Conservation (phyloP, 2,113 vertebrate species). For the Nematolebias whitei region DNA sequence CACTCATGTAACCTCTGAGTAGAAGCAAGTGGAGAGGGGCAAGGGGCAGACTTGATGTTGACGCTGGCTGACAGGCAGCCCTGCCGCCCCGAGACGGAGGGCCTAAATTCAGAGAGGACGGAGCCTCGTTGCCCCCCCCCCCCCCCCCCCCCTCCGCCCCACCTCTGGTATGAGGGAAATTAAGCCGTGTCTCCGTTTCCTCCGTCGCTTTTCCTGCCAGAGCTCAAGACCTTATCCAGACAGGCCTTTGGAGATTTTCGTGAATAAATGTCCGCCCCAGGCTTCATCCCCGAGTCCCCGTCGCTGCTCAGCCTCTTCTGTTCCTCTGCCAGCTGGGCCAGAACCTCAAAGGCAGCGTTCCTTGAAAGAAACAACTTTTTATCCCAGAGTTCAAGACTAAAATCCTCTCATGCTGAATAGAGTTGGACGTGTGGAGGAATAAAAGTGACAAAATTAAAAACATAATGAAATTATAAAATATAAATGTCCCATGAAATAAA, state of each 20-base stretch:
- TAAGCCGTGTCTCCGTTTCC: constrained; percentile 69
- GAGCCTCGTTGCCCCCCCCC: constrained; percentile 23
- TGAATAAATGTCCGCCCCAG: constrained; percentile 56
- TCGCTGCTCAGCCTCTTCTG: constrained; percentile 60
- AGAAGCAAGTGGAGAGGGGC: constrained; percentile 28
- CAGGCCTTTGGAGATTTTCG: constrained; percentile 44
- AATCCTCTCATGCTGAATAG: too few species aligned
- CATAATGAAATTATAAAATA: too few species aligned
- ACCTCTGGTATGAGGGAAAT: constrained; percentile 73
- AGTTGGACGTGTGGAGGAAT: too few species aligned
- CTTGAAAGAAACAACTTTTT: too few species aligned
- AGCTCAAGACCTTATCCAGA: constrained; percentile 43
- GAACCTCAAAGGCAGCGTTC: neutral
- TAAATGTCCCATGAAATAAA: too few species aligned
- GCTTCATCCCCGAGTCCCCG: constrained; percentile 42
- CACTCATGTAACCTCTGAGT: constrained; percentile 62
- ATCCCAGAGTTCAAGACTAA: too few species aligned
- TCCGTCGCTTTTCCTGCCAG: constrained; percentile 19
- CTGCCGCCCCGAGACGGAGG: constrained; percentile 38
- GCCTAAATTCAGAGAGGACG: constrained; percentile 16
- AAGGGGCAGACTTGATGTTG: constrained; percentile 43
- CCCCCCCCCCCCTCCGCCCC: constrained; percentile 11
- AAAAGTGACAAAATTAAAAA: too few species aligned
- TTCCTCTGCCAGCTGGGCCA: constrained; percentile 31
- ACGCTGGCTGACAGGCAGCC: constrained; percentile 57